Base-by-base conservation (phyloP, 2,888 invertebrate genomes). In the Tachina lurida region DNA sequence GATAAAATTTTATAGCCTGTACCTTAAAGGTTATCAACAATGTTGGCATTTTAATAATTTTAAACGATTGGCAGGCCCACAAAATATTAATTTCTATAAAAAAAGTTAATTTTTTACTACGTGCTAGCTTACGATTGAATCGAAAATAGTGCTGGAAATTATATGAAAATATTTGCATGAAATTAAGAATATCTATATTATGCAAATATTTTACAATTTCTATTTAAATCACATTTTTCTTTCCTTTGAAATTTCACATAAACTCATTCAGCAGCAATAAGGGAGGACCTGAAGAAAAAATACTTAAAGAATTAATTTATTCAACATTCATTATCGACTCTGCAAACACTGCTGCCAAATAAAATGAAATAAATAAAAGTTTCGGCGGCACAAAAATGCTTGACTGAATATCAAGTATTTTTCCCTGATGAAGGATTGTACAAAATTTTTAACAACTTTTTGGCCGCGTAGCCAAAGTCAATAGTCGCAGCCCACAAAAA, bases 381-480 rank as follows among this genome's bases (percentile, higher is more conserved):
- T 67, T 43, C 15, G 45, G 45, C 15, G 45, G 45, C 58, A 47
- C 39, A 67, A 58, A 62, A 22, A 68, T 60, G 68, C 67, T 74
- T 74, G 43, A 74, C 17, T 43, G 43, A 68, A 60, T 60, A 31
- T 67, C 67, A 58, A 58, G 74, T 65, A 74, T 80, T 79, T n/a
- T 80, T 52, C 12, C 31, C 5, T 31, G 65, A 49, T 39, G 4
- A 17, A 67, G 17, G 45, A 73, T 49, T 47, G 45, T 41, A 58
- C 9, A 49, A 15, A 0, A 41, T 65, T 65, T 65, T 63, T 63
- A 43, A 56, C 15, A 73, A 52, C 10, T 39, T 54, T 73, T 65
- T 71, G 60, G 65, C 75, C 56, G 58, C 43, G 31, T 19, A 60
- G 68, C 74, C 65, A 70, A 77, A 73, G 60, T 73, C 76, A 80